Base-by-base conservation (phyloP, 2,113 vertebrate species). In the Salvelinus sp. region DNA sequence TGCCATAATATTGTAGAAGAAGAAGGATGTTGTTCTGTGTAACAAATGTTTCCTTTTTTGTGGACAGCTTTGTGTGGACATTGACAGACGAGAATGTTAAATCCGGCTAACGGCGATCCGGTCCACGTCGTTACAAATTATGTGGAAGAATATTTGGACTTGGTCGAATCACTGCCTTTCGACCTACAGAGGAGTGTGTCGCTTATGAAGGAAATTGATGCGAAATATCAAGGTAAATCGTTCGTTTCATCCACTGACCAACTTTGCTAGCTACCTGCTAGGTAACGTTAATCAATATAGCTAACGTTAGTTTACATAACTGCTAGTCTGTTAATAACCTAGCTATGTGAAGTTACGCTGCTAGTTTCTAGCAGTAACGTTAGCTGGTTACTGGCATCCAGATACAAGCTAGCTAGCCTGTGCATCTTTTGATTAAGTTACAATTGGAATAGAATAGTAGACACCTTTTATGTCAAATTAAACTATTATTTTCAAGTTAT, bases 111-210 rank as follows among this genome's bases (percentile, higher is more conserved):
- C 90, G 96, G 96, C 76, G 97, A 98, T 82, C 94, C 95, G 70
- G 88, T 94, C 79, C 96, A 96, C 86, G 95, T 96, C 84, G 95
- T 95, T 75, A 86, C 87, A 30, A 97, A 94, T 85, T 99, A 97
- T 90, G 97, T 98, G 70, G 96, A 97, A 88, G 97, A 98, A 88
- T 99, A 99, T 92, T 88, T 99, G 94, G 97, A 99, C 89, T 95
- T 97, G 88, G 96, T 98, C 91, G 98, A 99, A 88, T 98, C 96
- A 7, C 91, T 99, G 76, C 98, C 98, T 48, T 96, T 97, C 88
- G 98, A 99, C 91, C 91, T 99, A 82, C 98, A 99, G 92, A 95
- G 97, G 90, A 98, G 96, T 77, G 98, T 99, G 83, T 98, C 97
- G 79, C 92, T 98, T 77, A 97, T 99, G 97, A 96, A 96, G 88